Conservation (phyloP, 2,113 vertebrate genomes). For the Gymnocephalus cernua region DNA sequence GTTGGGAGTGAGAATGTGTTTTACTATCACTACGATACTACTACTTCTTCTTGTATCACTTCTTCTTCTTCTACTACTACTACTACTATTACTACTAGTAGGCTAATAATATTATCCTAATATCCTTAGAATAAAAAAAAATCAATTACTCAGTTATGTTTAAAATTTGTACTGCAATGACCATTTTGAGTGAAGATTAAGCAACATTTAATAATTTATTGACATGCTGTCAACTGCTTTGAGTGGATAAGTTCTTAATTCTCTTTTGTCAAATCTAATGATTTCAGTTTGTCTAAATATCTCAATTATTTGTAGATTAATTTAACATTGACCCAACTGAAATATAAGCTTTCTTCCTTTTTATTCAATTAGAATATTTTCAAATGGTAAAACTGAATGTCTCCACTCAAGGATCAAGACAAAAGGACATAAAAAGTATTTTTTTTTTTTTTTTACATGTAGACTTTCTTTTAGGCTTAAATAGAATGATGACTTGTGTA, state of each 20-base stretch:
- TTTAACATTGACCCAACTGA: not conserved
- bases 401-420: not conserved
- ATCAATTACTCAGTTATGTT: no score
- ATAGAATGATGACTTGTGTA: no score
- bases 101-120: no score
- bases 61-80: no score
- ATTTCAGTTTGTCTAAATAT: not conserved
- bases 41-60: no score
- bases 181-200: not conserved
- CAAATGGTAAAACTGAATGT: not conserved
- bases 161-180: no score
- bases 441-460: not conserved
- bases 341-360: not conserved
- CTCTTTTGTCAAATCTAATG: not conserved
- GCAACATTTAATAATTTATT: not conserved
- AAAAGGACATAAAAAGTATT: not conserved
- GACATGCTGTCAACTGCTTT: not conserved
- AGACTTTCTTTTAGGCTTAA: no score
- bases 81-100: no score
- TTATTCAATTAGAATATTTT: not conserved
- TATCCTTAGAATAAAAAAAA: no score
- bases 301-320: not conserved
- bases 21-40: no score
- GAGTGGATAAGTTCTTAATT: not conserved
- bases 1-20: no score